Evolutionary conservation across 2,113 vertebrate species (phyloP), one percentile per base, ranked within the genome.

Genomic region (Indicator indicator): DNA sequence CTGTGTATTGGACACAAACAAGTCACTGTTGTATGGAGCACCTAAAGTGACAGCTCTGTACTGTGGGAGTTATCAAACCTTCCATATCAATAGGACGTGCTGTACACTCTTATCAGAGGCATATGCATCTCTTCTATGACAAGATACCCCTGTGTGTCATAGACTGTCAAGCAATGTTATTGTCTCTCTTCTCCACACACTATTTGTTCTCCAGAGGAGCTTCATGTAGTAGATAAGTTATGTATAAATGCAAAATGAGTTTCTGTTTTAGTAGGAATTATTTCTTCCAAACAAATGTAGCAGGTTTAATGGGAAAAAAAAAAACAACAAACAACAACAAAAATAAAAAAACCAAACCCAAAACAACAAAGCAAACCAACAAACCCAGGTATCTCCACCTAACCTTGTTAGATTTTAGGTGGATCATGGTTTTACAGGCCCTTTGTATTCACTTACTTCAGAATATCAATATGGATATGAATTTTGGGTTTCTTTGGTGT

Each of bases 41-140:
- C n/a, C 63, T 52, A 89, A 89, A 91, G 59, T 95, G 92, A 92
- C 84, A 94, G 70, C 68, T 93, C 87, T n/a, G 58, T 78, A 78
- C 44, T 77, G 59, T 59, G 77, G 73, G 63, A 77, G 32, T 97
- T 95, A 77, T 54, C 79, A 93, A 82, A 52, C 79, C 68, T 93
- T 94, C 88, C 60, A 23, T 67, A 83, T 76, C 75, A 90, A 16
- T 33, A n/a, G 58, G 88, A 95, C 36, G 83, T 92, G 13, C 63
- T 81, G 40, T 82, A 40, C 42, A 11, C 65, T 59, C 72, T 74
- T 95, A 93, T 55, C 94, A 90, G 64, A 74, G 79, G 52, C 60
- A 75, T 33, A 50, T 56, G 90, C 64, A 63, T 82, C 82, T 93
- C 65, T 72, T 71, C 79, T 77, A 23, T 65, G 63, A 59, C 79